A percentile compares a stretch with the other conserved stretches of the same genome.
These are phyloP conservation scores for Choreutis nemorana DNA, from an alignment of 2,888 invertebrate genomes.

Conservation along the genomic window DNA sequence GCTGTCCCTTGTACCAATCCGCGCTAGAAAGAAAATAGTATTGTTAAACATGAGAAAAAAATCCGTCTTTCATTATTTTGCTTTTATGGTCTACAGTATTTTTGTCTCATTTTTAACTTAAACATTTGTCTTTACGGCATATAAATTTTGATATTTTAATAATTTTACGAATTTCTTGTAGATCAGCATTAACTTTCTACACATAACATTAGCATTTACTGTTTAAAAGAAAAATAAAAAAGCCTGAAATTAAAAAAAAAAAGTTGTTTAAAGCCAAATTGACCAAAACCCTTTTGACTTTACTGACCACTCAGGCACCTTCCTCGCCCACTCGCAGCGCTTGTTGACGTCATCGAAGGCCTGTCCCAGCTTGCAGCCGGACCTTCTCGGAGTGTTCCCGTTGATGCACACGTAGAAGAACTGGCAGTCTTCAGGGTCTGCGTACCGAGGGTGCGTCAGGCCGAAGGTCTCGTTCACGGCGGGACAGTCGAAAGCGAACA, in stretches of 20 bases:
- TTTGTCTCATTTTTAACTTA: too few species aligned
- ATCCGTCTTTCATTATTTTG: too few species aligned
- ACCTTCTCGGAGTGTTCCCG: constrained; percentile 82
- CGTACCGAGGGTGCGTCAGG: constrained; percentile 83
- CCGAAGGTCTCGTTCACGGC: constrained; percentile 76
- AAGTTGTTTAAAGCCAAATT: not conserved
- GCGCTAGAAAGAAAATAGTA: constrained; percentile 63
- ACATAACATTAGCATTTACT: not conserved
- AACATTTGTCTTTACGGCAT: too few species aligned
- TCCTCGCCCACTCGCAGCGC: constrained; percentile 86
- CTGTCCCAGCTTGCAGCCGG: constrained; percentile 88
- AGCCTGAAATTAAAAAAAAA: not conserved
- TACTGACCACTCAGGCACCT: constrained; percentile 87
- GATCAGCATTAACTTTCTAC: too few species aligned
- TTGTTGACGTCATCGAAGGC: constrained; percentile 84
- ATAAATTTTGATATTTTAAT: too few species aligned
- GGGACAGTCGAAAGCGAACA: constrained; percentile 86
- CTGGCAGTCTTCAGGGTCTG: constrained; percentile 89
- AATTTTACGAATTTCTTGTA: too few species aligned
- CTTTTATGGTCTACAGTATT: too few species aligned
- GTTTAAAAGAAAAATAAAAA: constrained; percentile 1
- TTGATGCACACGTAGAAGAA: constrained; percentile 93
- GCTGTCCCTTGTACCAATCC: constrained; percentile 88
- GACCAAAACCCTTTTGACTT: too few species aligned
- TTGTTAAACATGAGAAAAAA: constrained; percentile 6